Percentiles rank a stretch among this genome's conserved stretches.
Evolutionary conservation across 2,797 vertebrate species (phyloP).

Genomic region (Propithecus deckenii): DNA sequence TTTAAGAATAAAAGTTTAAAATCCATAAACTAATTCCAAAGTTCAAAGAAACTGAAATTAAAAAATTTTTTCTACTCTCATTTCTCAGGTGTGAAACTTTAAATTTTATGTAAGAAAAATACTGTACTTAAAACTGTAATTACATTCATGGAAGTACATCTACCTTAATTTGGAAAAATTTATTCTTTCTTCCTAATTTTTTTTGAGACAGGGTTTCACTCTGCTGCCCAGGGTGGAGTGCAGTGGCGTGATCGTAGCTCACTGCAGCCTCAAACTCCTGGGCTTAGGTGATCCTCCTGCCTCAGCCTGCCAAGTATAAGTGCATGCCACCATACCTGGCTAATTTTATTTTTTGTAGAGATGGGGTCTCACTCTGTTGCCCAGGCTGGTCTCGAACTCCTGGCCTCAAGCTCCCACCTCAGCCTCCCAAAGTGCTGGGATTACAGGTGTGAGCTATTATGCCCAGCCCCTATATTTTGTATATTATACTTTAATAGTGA

Average conservation of each 20-base stretch:
- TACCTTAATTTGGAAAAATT: conserved; percentile 46
- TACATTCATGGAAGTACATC: background rate
- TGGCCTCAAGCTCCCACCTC: background rate
- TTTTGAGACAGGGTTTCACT: background rate
- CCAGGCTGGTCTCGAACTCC: background rate
- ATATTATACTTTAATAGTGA: conserved; percentile 17
- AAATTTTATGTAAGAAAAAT: conserved; percentile 24
- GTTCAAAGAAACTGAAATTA: conserved; percentile 44
- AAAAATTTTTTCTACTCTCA: background rate
- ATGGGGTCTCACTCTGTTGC: background rate
- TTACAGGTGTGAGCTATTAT: background rate
- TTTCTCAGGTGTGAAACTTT: background rate
- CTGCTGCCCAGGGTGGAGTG: background rate
- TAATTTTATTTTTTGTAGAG: background rate
- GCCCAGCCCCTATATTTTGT: background rate
- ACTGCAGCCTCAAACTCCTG: background rate
- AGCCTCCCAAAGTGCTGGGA: background rate
- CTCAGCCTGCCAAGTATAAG: background rate
- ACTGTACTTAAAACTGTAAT: conserved; percentile 14
- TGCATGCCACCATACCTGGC: background rate
- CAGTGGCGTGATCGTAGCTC: background rate
- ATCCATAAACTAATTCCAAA: conserved; percentile 26
- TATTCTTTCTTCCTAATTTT: background rate
- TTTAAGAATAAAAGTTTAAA: conserved; percentile 15
- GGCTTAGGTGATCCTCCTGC: background rate